Base-by-base conservation (phyloP, 1,140 invertebrate genomes). In the Drosophila ananassae region DNA sequence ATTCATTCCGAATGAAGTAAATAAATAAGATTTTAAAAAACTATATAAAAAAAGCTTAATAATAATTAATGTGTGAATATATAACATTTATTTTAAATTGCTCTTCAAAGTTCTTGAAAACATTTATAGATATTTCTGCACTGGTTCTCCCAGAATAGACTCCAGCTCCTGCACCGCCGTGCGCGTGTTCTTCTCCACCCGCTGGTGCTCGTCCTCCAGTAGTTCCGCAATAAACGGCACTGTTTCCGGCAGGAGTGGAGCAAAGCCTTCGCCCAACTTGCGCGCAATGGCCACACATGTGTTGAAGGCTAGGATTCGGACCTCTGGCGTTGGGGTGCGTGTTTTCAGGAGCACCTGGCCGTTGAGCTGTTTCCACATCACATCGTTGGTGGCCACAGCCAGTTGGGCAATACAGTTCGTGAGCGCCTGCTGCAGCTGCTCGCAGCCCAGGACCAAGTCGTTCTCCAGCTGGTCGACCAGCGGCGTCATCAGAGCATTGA, bases 381-480 rank as follows among this genome's bases (percentile, higher is more conserved):
- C 94, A 90, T 98, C 97, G 82, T 98, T 97, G 6, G 94, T 94
- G 12, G 94, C 95, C n/a, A 95, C 94, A 10, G 96, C 95, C 73
- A 98, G 95, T 66, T 97, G 95, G 9, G 95, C 95, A 52, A 98
- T 93, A 84, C 96, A 97, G 0, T 96, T 96, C 10, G 95, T 95
- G 2, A 98, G 92, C 9, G 95, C 90, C 17, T 95, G 92, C 30
- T 91, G 93, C 0, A 95, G 30, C 78, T 85, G 17, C 93, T 93
- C 68, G 93, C 93, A 50, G 22, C 46, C 51, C 94, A 92, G 44
- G 0, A 91, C 95, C 24, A 96, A 75, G 0, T 93, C 93, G 90
- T 98, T 98, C 89, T 98, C 97, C 46, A 97, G 87, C 92, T 98
- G 97, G 92, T 98, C 96, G 0, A 98, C 96, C 2, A 99, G 92